Conservation (phyloP, 1,140 invertebrate species). For the Aphis gossypii region DNA sequence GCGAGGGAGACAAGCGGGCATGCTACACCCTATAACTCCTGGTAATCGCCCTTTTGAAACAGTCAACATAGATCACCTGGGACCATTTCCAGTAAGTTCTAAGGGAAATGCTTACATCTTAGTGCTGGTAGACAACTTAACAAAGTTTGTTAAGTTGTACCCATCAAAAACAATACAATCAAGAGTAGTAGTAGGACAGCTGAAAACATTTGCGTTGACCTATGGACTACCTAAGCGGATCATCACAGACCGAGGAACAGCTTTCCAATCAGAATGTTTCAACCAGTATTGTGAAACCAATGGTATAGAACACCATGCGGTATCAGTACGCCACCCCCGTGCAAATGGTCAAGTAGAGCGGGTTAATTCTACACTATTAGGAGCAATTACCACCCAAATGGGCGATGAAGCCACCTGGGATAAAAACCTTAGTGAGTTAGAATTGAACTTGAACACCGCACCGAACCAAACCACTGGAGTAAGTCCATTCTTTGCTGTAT, state of each 20-base stretch:
- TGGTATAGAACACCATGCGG: too few species aligned
- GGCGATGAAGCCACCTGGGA: background rate
- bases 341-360: background rate
- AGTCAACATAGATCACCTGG: slow-evolving; percentile 24
- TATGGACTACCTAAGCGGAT: slow-evolving; percentile 28
- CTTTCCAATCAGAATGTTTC: too few species aligned
- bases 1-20: slow-evolving; percentile 59
- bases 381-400: background rate
- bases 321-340: background rate
- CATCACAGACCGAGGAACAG: background rate
- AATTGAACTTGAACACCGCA: background rate
- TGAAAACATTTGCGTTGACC: slow-evolving; percentile 5
- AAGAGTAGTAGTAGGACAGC: background rate
- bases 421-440: background rate
- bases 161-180: background rate
- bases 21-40: slow-evolving; percentile 59
- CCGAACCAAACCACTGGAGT: background rate
- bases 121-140: slow-evolving; percentile 3
- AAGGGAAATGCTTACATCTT: background rate
- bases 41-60: background rate
- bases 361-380: background rate
- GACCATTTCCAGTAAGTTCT: background rate
- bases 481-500: background rate
- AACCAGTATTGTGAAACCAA: too few species aligned
- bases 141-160: slow-evolving; percentile 27